phyloP scores from a whole-genome alignment of 2,113 vertebrate genomes.

The Dermatemys mawii region DNA sequence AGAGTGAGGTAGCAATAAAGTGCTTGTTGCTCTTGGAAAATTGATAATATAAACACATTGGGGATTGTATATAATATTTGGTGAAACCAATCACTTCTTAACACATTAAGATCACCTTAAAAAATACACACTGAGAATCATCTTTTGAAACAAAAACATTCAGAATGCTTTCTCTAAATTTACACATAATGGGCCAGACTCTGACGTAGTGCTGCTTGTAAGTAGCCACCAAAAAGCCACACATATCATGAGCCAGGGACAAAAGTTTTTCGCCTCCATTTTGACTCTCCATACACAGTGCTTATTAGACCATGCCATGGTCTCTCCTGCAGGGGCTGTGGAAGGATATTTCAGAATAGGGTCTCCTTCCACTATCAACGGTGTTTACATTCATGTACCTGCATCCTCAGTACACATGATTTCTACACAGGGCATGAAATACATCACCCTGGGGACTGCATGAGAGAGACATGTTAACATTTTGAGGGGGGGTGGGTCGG shows the following conservation, averaged over 20 bases:
- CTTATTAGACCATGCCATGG: background rate
- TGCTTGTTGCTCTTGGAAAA: background rate
- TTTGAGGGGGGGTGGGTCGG: background rate
- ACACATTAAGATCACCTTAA: background rate
- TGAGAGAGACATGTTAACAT: background rate
- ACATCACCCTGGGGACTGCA: background rate
- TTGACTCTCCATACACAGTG: background rate
- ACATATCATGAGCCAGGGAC: background rate
- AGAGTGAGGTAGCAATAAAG: background rate
- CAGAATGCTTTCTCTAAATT: background rate
- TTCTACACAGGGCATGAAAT: background rate
- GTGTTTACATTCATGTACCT: accelerated
- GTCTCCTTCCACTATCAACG: background rate
- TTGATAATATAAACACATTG: background rate
- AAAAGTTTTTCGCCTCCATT: background rate
- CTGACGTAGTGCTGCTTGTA: background rate
- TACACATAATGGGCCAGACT: background rate
- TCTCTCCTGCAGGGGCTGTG: background rate
- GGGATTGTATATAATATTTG: background rate
- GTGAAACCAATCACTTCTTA: background rate
- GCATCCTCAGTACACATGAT: background rate
- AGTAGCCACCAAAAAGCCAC: background rate
- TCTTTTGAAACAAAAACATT: background rate
- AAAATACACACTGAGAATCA: background rate
- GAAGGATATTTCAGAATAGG: background rate